phyloP scores from a whole-genome alignment of 2,888 invertebrate species.

The Apotomis betuletana region DNA sequence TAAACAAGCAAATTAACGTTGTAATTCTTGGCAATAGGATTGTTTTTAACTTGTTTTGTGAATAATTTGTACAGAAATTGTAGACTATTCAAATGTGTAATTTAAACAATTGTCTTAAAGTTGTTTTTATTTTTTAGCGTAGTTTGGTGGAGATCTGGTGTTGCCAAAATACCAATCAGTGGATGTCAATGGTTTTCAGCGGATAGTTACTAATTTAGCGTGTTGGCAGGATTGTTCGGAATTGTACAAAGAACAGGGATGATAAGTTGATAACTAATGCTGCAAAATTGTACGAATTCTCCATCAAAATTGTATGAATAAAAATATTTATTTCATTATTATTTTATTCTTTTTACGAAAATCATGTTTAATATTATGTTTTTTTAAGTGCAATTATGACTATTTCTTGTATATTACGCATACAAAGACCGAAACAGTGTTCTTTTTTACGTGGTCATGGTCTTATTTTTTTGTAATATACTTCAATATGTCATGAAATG shows the following conservation, averaged over 20 bases:
- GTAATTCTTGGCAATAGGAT: constrained; percentile 8
- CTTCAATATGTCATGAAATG: too few species aligned
- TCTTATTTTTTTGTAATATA: too few species aligned
- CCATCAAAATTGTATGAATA: too few species aligned
- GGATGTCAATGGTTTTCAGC: constrained; percentile 40
- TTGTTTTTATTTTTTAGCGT: neutral
- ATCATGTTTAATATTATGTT: too few species aligned
- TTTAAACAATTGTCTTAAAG: neutral
- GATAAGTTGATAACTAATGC: too few species aligned
- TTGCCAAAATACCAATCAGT: constrained; percentile 40
- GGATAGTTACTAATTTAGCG: constrained; percentile 37
- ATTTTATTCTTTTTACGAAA: too few species aligned
- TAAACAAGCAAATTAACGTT: constrained; percentile 9
- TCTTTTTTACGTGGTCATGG: too few species aligned
- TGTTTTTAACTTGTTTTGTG: constrained; percentile 7
- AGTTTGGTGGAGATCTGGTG: neutral
- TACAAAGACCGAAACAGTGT: too few species aligned
- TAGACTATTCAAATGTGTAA: neutral
- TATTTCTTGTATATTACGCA: too few species aligned
- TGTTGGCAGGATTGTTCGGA: constrained; percentile 14
- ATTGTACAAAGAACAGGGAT: neutral
- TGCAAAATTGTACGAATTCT: too few species aligned
- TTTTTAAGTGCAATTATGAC: too few species aligned
- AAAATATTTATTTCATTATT: too few species aligned
- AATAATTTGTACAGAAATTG: neutral